phyloP scores from a whole-genome alignment of 2,113 vertebrate genomes.

The Oncorhynchus keta region DNA sequence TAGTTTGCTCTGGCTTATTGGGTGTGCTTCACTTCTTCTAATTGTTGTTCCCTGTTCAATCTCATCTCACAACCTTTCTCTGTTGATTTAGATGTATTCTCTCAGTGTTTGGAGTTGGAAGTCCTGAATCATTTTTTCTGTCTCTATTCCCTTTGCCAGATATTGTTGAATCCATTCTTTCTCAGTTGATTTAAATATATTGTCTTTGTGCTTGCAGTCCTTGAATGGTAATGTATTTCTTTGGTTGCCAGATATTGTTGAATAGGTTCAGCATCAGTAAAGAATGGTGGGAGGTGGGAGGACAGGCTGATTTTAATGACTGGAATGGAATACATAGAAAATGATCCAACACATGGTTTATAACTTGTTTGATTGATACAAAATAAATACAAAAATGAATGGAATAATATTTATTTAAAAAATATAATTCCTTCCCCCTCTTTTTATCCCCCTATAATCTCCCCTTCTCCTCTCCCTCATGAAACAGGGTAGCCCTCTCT shows the following conservation, averaged over 20 bases:
- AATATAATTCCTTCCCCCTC: conserved; percentile 20
- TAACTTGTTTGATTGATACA: no score
- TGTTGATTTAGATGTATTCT: conserved; percentile 25
- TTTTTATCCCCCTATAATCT: conserved; percentile 4
- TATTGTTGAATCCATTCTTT: conserved; percentile 37
- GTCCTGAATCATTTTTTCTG: no score
- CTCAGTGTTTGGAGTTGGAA: not conserved
- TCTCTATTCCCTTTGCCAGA: not conserved
- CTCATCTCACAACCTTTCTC: conserved; percentile 19
- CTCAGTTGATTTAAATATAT: conserved; percentile 7
- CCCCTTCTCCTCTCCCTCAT: not conserved
- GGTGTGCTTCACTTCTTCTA: conserved; percentile 17
- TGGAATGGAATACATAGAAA: no score
- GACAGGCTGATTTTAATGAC: no score
- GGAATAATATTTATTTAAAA: not conserved
- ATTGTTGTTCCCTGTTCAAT: conserved; percentile 51
- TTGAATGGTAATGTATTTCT: not conserved
- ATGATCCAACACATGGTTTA: no score
- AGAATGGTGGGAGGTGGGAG: no score
- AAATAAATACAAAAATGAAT: no score
- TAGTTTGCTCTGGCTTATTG: conserved; percentile 54
- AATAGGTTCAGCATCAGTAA: no score
- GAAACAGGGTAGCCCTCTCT: no score
- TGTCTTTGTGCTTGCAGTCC: not conserved
- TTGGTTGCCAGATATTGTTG: conserved; percentile 1